A percentile compares a stretch with the other conserved stretches of the same genome.
Evolutionary conservation across 2,888 invertebrate genomes (phyloP).

Genomic region (Agrochola litura): DNA sequence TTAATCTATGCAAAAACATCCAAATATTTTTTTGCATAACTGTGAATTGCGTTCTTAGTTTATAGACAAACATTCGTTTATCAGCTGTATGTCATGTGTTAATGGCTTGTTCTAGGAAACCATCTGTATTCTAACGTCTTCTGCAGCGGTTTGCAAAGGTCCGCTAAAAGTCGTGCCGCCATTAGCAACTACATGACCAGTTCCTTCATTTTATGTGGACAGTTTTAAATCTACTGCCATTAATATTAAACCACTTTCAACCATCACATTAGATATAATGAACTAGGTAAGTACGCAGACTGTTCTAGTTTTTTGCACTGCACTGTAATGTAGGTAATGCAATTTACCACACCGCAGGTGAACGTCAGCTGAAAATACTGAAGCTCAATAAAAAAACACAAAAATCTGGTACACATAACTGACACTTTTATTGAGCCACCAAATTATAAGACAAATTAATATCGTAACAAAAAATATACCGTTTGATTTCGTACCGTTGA

Average conservation of each 20-base stretch:
- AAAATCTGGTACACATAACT: constrained; percentile 45
- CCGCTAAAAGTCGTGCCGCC: constrained; percentile 9
- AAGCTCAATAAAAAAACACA: constrained; percentile 22
- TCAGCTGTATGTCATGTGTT: constrained; percentile 10
- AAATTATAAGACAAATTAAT: constrained; percentile 39
- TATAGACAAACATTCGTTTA: constrained; percentile 19
- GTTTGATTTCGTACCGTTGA: constrained; percentile 35
- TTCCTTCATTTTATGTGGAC: constrained; percentile 16
- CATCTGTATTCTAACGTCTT: constrained; percentile 23
- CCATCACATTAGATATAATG: neutral
- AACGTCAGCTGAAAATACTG: constrained; percentile 40
- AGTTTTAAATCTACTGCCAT: constrained; percentile 3
- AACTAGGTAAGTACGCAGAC: neutral
- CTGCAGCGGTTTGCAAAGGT: constrained; percentile 1
- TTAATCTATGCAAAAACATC: constrained; percentile 52
- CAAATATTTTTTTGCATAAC: constrained; percentile 47
- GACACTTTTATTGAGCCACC: constrained; percentile 44
- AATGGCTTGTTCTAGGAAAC: constrained; percentile 7
- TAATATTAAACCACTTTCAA: constrained; percentile 15
- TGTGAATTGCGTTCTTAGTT: constrained; percentile 22
- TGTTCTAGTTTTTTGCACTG: constrained; percentile 15
- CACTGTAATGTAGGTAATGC: constrained; percentile 32
- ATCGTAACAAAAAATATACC: constrained; percentile 50
- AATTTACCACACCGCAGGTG: constrained; percentile 34
- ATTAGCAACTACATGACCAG: constrained; percentile 24